phyloP scores from a whole-genome alignment of 2,113 vertebrate genomes.

The Microcebus murinus region DNA sequence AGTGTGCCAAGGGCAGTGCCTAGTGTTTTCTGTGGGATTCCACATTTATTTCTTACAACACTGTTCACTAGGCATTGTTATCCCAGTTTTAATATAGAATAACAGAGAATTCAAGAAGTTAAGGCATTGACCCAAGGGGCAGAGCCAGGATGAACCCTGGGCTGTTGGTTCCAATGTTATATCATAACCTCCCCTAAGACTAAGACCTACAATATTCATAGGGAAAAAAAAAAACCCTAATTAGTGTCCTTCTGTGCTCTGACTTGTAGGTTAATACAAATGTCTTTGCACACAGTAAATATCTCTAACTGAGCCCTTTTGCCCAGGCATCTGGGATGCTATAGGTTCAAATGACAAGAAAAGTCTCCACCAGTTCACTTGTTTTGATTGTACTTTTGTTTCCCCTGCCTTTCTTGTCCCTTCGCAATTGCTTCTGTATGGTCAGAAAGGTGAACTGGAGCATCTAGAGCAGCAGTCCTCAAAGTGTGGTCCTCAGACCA shows the following conservation, averaged over 20 bases:
- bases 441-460: background rate
- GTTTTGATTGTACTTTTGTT: background rate
- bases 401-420: background rate
- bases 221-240: background rate
- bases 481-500: background rate
- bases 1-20: accelerated
- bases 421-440: background rate
- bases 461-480: background rate
- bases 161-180: background rate
- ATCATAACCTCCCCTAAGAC: background rate
- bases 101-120: background rate
- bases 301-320: background rate
- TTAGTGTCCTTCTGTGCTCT: background rate
- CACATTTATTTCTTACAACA: background rate
- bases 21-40: background rate
- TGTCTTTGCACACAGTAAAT: background rate
- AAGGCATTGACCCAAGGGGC: background rate
- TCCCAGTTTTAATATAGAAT: background rate
- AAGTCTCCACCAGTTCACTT: background rate
- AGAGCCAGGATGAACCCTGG: background rate
- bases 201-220: background rate
- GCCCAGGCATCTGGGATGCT: background rate
- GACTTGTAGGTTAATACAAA: background rate
- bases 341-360: background rate
- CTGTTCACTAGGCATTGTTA: background rate